phyloP scores from a whole-genome alignment of 2,888 invertebrate genomes.

The Apotomis capreana region DNA sequence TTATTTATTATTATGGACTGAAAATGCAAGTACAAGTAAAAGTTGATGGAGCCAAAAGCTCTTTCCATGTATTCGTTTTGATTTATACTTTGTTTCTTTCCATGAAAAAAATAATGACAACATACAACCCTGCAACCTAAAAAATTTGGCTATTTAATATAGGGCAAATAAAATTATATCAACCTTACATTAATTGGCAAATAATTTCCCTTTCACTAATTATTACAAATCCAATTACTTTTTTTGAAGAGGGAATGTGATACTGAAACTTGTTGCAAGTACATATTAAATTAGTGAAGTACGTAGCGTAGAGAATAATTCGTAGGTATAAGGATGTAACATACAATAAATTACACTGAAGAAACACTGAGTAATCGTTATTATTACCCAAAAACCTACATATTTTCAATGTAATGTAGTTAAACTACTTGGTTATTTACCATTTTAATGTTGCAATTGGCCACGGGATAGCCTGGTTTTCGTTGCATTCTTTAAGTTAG shows the following conservation, averaged over 20 bases:
- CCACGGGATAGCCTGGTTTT: slow-evolving; percentile 73
- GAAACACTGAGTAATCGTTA: background rate
- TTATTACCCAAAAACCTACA: background rate
- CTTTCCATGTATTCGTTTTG: too few species aligned
- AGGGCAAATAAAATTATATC: too few species aligned
- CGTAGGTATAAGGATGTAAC: background rate
- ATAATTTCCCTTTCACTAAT: background rate
- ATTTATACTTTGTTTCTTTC: too few species aligned
- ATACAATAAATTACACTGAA: background rate
- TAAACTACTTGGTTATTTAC: slow-evolving; percentile 54
- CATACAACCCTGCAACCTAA: too few species aligned
- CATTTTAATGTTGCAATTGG: slow-evolving; percentile 77
- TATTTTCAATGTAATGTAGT: background rate
- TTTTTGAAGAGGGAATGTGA: slow-evolving; percentile 14
- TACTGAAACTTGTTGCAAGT: background rate
- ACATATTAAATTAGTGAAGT: slow-evolving; percentile 26
- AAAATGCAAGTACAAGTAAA: too few species aligned
- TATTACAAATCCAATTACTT: background rate
- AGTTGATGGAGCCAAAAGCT: too few species aligned
- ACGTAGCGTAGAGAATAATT: background rate
- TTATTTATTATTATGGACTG: too few species aligned
- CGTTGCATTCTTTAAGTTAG: slow-evolving; percentile 66
- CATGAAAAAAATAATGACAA: too few species aligned
- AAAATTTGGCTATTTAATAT: too few species aligned
- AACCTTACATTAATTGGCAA: background rate